Base-by-base conservation (phyloP, 2,888 invertebrate genomes). In the Plusia festucae region DNA sequence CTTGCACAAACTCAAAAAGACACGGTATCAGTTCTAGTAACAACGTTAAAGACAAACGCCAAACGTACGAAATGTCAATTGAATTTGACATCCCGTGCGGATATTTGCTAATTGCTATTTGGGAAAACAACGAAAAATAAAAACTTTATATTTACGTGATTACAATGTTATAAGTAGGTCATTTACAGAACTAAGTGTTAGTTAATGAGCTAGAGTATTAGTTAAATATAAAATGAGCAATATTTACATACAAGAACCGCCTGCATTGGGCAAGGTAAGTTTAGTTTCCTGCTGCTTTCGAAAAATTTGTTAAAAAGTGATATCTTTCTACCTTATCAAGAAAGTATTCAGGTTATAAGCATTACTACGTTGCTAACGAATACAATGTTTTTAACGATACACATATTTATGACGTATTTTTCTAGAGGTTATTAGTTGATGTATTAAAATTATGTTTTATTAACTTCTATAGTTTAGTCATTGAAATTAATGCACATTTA, bases 211-310 rank as follows among this genome's bases (percentile, higher is more conserved):
- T n/a, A 46, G 66, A 53, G 65, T 59, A 44, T 11, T n/a, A 53
- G 22, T 61, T 51, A 53, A n/a, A 51, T 13, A 32, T 30, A 89
- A 73, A 74, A 99, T 99, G 99, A 99, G 99, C 96, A 99, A 98
- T 85, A 98, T 99, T 90, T 99, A 99, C 87, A 99, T 99, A 84
- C 98, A 99, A 89, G 99, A 99, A 93, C 99, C 99, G 13, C 98
- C 98, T 11, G 98, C 99, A 0, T 96, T 97, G 53, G 99, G 99
- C 82, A 99, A 99, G 96, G 99, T 99, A 96, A 90, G 82, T 79
- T 49, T 1, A 1, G 3, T 40, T 49, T 49, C 4, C 11, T 20
- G 46, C 2, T 18, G 9, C 20, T 13, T 20, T 49, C 11, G 20
- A 20, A 11, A 49, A 46, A 9, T 20, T 3, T 11, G 4, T 11